Evolutionary conservation across 2,888 invertebrate species (phyloP).

Genomic region (Drosophila ezoana): DNA sequence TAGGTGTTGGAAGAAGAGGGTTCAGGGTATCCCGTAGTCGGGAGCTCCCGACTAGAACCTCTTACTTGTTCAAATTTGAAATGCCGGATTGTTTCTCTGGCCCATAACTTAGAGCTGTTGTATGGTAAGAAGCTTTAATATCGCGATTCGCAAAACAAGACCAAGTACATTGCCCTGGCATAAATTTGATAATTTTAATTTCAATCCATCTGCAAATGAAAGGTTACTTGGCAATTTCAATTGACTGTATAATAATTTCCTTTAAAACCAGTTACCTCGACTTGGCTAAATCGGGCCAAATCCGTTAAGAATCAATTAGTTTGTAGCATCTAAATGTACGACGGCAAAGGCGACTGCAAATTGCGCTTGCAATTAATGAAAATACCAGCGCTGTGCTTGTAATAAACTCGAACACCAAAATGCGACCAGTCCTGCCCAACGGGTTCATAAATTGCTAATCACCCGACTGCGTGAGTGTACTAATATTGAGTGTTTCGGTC

Average conservation of each 20-base stretch:
- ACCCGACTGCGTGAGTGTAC: slow-evolving; percentile 22
- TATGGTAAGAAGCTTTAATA: too few species aligned
- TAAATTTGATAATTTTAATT: slow-evolving; percentile 1
- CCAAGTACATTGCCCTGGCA: background rate
- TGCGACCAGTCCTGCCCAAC: slow-evolving; percentile 49
- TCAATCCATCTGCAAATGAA: background rate
- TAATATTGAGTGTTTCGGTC: slow-evolving; percentile 31
- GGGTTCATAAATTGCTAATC: slow-evolving; percentile 43
- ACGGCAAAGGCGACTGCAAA: slow-evolving; percentile 60
- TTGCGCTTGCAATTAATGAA: slow-evolving; percentile 58
- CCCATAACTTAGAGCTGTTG: too few species aligned
- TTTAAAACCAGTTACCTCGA: slow-evolving; percentile 39
- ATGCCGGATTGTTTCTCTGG: too few species aligned
- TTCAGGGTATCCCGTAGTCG: too few species aligned
- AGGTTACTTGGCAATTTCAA: slow-evolving; percentile 12
- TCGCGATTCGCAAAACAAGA: background rate
- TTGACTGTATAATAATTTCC: slow-evolving; percentile 35
- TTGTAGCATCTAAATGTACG: slow-evolving; percentile 51
- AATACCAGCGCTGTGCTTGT: slow-evolving; percentile 47
- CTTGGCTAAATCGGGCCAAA: slow-evolving; percentile 36
- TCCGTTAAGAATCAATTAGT: slow-evolving; percentile 75
- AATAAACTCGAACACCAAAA: slow-evolving; percentile 46
- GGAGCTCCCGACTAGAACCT: too few species aligned
- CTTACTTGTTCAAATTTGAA: too few species aligned
- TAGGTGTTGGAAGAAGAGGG: too few species aligned